phyloP scores from a whole-genome alignment of 2,888 invertebrate genomes.

The Allophyes oxyacanthae region DNA sequence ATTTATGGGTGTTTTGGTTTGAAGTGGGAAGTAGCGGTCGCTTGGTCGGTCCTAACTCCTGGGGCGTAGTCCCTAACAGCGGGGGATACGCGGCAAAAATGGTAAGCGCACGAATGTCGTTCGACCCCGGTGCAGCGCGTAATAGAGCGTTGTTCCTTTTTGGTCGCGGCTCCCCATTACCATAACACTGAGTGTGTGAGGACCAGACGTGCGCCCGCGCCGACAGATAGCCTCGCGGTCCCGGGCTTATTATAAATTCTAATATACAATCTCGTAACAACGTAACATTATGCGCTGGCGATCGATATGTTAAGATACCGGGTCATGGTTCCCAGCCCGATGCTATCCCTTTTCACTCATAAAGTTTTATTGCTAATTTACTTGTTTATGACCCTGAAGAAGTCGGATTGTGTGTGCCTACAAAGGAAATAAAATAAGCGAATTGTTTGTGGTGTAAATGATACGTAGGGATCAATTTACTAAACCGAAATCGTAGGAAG shows the following conservation, averaged over 20 bases:
- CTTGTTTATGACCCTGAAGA: conserved; percentile 55
- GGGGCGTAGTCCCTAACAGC: conserved; percentile 66
- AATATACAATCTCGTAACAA: conserved; percentile 67
- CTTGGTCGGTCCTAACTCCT: conserved; percentile 36
- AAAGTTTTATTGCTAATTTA: conserved; percentile 75
- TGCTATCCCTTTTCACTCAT: conserved; percentile 59
- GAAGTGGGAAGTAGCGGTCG: conserved; percentile 65
- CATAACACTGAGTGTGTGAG: conserved; percentile 75
- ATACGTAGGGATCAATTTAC: conserved; percentile 60
- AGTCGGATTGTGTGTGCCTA: conserved; percentile 38
- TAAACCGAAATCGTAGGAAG: conserved; percentile 69
- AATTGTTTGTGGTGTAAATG: conserved; percentile 58
- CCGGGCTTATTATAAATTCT: conserved; percentile 75
- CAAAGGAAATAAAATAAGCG: conserved; percentile 39
- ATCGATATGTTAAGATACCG: conserved; percentile 76
- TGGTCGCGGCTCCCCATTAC: conserved; percentile 78
- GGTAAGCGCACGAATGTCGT: conserved; percentile 78
- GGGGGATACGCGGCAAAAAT: conserved; percentile 77
- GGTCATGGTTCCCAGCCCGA: conserved; percentile 65
- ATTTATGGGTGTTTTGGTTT: conserved; percentile 73
- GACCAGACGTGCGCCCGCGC: conserved; percentile 63
- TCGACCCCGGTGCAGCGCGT: conserved; percentile 60
- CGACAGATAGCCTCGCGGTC: conserved; percentile 51
- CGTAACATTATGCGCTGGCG: conserved; percentile 56
- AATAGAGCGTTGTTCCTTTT: conserved; percentile 71